Evolutionary conservation across 2,797 vertebrate genomes (phyloP), one percentile per base, ranked within the genome.

Genomic region (Rhinogobio ventralis): DNA sequence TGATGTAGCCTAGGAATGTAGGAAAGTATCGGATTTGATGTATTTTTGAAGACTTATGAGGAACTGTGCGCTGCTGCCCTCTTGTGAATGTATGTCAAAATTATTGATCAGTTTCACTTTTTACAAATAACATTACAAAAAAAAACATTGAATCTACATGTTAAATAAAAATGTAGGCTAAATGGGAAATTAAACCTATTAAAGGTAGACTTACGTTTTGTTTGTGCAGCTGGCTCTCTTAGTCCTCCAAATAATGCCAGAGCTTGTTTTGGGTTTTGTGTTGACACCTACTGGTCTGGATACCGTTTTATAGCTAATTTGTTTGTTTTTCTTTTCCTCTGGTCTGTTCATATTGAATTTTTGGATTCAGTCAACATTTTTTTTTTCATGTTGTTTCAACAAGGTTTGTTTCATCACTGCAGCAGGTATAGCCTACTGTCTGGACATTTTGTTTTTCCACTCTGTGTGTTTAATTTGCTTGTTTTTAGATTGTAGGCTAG

Each of bases 1-100:
- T 74, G 60, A 62, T 28, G 57, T 3, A 20, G 30, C 8, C 30
- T 45, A 8, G 28, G 57, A 51, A 73, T 51, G 46, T 6, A 51
- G 8, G 9, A 51, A 51, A 30, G 66, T 11, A 39, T 14, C 1
- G 28, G 28, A 28, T 33, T 33, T 28, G 13, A 9, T 55, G 45
- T 73, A 19, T 49, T 49, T 72, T 9, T 72, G 0, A 30, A 73
- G 15, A 33, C 19, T 7, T 19, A 7, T 14, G 10, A 55, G 19
- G 28, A 78, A 71, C 42, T 79, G 75, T 36, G 75, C 45, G 28
- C 6, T 84, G 76, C 75, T 85, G 83, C 83, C 75, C 42, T 85
- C 83, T 79, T 85, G 83, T 85, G 83, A 79, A 25, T 28, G n/a
- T 7, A 60, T 7, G 62, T 79, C 30, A 67, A 20, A 45, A 62